Evolutionary conservation across 1,140 invertebrate genomes (phyloP), one percentile per base, ranked within the genome.

Genomic region (Kradibia gibbosae): DNA sequence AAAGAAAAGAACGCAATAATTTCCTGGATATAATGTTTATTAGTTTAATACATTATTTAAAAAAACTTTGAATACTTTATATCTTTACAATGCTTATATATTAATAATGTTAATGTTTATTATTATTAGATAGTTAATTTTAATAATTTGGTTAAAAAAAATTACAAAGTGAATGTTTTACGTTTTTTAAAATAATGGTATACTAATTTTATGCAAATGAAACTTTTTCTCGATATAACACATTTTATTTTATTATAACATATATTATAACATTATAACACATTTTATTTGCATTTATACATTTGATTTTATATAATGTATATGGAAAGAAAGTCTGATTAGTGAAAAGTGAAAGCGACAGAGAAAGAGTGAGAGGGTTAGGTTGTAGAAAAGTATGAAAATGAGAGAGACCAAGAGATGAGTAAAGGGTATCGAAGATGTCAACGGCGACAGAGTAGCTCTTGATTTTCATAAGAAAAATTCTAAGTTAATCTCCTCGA

Each of bases 391-490:
- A 53, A 42, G 77, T 28, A 36, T n/a, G 0, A n/a, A 80, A 57
- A n/a, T 17, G 34, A 22, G 48, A 48, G 10, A 1, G 17, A 53
- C 28, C 67, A 25, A 48, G 36, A 0, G 13, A 73, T 31, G 45
- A 11, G 11, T 39, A 42, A n/a, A 42, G 72, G 28, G 45, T 25
- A n/a, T 17, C 34, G 57, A 55, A 60, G n/a, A n/a, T n/a, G 62
- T 15, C 81, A 62, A 80, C 55, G 60, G 20, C 22, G 50, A 22
- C 78, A 76, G 78, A 80, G 62, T 65, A 65, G 72, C 73, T 71
- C 73, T 85, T 83, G 84, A 87, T 87, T 86, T 87, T 83, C 82
- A 71, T 74, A 65, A 62, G 62, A 82, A 84, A 86, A 85, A 84
- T 78, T 73, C 81, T 42, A 55, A 50, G 76, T 85, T 84, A 85